Evolutionary conservation across 2,797 vertebrate genomes (phyloP).

Genomic region (Enteromius treurensis): DNA sequence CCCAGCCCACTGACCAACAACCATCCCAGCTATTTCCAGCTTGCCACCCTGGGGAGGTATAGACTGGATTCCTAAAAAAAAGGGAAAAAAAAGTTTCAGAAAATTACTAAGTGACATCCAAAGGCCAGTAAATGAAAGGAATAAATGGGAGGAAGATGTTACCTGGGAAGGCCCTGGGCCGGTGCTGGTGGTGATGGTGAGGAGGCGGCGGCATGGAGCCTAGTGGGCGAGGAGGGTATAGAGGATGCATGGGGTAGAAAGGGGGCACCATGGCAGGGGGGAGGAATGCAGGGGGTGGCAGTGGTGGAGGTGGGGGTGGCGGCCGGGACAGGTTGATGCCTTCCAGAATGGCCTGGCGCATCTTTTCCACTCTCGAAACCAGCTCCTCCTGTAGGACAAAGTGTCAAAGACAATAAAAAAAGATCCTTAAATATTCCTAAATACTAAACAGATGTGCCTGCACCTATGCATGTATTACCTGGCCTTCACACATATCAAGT

Average conservation of each 20-base stretch:
- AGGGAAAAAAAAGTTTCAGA: constrained; percentile 2
- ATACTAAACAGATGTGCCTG: not conserved
- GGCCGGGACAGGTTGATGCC: constrained; percentile 88
- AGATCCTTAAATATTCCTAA: not conserved
- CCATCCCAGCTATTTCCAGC: constrained; percentile 93
- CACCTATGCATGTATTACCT: constrained; percentile 70
- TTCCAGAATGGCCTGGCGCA: constrained; percentile 92
- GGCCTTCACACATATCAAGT: constrained; percentile 91
- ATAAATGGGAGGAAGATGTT: constrained; percentile 25
- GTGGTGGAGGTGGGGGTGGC: constrained; percentile 83
- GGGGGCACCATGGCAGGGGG: constrained; percentile 85
- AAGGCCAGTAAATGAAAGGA: not conserved
- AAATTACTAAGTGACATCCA: not conserved
- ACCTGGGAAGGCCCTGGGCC: constrained; percentile 90
- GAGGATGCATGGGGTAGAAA: constrained; percentile 86
- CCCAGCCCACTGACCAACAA: constrained; percentile 92
- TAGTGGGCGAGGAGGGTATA: constrained; percentile 86
- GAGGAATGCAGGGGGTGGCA: constrained; percentile 88
- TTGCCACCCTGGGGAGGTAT: constrained; percentile 93
- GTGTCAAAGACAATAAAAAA: not conserved
- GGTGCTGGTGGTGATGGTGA: constrained; percentile 81
- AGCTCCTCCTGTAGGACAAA: constrained; percentile 79
- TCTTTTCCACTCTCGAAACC: constrained; percentile 90
- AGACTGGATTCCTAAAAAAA: constrained; percentile 85
- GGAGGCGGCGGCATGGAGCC: constrained; percentile 82